Conservation (phyloP, 2,797 vertebrate genomes). For the Neosilurus hyrtlii region DNA sequence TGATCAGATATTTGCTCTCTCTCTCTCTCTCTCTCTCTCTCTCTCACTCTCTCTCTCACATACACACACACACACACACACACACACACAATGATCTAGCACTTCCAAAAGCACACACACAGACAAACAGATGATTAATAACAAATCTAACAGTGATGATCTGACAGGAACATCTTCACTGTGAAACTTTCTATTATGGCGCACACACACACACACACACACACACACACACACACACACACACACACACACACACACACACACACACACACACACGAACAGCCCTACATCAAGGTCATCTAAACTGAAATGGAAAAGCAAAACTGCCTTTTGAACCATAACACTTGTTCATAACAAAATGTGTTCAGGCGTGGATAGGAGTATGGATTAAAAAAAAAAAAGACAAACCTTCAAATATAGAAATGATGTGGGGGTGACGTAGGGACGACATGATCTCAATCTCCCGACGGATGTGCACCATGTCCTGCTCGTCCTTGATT, state of each 20-base stretch:
- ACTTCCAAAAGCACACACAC: constrained; percentile 39
- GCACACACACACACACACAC: no score
- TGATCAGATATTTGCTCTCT: constrained; percentile 22
- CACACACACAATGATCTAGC: neutral
- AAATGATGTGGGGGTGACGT: constrained; percentile 88
- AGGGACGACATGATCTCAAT: constrained; percentile 92
- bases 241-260: no score
- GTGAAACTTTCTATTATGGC: constrained; percentile 8
- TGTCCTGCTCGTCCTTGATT: constrained; percentile 89
- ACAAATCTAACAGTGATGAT: constrained; percentile 65
- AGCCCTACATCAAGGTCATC: neutral
- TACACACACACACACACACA: constrained; percentile 1
- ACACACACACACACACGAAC: neutral
- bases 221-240: no score
- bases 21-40: no score
- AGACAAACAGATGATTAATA: constrained; percentile 65
- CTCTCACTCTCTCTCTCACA: neutral
- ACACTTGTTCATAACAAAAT: neutral
- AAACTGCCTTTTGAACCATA: neutral
- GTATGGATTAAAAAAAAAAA: constrained; percentile 34
- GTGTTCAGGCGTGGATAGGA: neutral
- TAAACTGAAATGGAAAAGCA: neutral
- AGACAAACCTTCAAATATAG: constrained; percentile 86
- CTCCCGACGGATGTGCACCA: constrained; percentile 84
- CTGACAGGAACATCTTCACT: constrained; percentile 53